Evolutionary conservation across 1,140 invertebrate genomes (phyloP).

Genomic region (Caenorhabditis brenneri): DNA sequence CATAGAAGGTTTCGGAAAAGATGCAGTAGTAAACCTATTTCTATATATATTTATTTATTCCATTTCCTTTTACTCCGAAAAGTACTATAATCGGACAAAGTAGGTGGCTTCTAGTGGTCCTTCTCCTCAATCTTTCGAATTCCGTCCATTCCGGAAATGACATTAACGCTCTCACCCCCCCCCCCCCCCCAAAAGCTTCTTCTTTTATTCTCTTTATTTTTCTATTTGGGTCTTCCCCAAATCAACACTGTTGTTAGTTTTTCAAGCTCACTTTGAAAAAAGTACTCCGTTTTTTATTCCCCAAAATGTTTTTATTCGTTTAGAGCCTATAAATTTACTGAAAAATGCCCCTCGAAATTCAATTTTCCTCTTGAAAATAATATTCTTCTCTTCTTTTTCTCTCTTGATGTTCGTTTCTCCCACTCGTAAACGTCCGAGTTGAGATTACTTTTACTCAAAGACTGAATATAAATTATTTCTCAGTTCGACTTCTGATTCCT

Average conservation of each 20-base stretch:
- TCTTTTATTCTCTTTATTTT: background rate
- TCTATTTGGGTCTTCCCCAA: too few relatives aligned
- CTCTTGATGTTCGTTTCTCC: background rate
- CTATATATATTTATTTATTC: background rate
- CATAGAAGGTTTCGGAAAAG: constrained; percentile 1
- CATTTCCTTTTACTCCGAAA: background rate
- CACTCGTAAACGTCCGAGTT: background rate
- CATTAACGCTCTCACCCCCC: background rate
- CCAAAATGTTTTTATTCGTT: background rate
- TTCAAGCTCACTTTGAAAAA: too few relatives aligned
- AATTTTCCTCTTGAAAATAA: constrained; percentile 15
- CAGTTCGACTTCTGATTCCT: background rate
- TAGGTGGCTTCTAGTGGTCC: constrained; percentile 27
- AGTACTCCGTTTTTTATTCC: background rate
- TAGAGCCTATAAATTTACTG: background rate
- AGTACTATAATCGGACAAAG: constrained; percentile 21
- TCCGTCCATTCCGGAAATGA: constrained; percentile 10
- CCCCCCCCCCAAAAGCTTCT: background rate
- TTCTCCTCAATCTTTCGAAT: background rate
- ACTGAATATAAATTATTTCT: background rate
- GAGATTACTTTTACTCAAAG: background rate
- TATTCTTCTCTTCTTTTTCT: background rate
- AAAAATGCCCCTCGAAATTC: constrained; percentile 24
- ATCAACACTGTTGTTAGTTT: too few relatives aligned
- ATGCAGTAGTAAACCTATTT: constrained; percentile 24